Evolutionary conservation across 2,888 invertebrate genomes (phyloP), one percentile per base, ranked within the genome.

Genomic region (Sipha maydis): DNA sequence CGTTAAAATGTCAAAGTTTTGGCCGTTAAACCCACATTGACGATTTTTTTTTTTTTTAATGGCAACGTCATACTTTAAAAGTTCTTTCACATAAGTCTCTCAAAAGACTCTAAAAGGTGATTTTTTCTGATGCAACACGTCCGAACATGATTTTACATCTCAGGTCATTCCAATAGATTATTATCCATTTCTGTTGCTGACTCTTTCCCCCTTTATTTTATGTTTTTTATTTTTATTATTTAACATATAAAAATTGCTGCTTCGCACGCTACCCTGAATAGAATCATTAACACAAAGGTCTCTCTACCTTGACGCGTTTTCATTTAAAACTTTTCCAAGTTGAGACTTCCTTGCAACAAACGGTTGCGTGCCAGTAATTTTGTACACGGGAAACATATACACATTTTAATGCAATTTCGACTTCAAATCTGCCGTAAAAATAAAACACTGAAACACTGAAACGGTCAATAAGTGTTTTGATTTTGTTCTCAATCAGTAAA

Each of bases 211-310:
- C 38, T 19, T 21, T 41, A 8, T 67, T 61, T 77, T 77, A 31
- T 31, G 48, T 41, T 0, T 41, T 88, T 79, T 41, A 67, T 17
- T 67, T 61, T 54, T 67, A 61, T 2, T 31, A n/a, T n/a, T 34
- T 34, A 34, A 17, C 4, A 28, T 31, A 38, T 73, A 41, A 86
- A 88, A 88, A 88, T 75, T 75, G n/a, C 88, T 67, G 31, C 41
- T 82, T 75, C 5, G 73, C 88, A 88, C 88, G 88, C 88, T 67
- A 88, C 86, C 41, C 73, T 79, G 79, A 88, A 88, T 88, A 88
- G 88, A 88, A 88, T 88, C 88, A 88, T 88, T 88, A 88, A 88
- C 85, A 85, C 85, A 78, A 77, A 85, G 69, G 77, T 78, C 77
- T 78, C 85, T 41, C 77, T 85, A 54, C 67, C 85, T 34, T n/a